These are phyloP conservation scores for Sciaenops ocellatus DNA, from an alignment of 2,797 vertebrate genomes.

Conservation along the genomic window DNA sequence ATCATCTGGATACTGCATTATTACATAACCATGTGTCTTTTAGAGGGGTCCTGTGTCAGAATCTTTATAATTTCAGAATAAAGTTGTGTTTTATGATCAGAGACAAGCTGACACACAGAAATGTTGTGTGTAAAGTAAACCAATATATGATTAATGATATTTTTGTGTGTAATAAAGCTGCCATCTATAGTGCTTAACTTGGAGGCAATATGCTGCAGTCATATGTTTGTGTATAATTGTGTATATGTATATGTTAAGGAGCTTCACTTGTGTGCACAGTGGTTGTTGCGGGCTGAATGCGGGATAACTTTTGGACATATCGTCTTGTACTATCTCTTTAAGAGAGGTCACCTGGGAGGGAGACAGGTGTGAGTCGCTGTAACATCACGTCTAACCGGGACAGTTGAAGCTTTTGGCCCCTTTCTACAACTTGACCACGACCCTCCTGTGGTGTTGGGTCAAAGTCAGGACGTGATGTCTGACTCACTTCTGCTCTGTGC, in stretches of 20 bases:
- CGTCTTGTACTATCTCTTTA: constrained; percentile 67
- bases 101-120: background rate
- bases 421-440: background rate
- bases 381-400: constrained; percentile 18
- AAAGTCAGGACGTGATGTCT: constrained; percentile 45
- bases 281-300: background rate
- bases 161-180: background rate
- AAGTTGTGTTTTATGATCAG: background rate
- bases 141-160: too few species aligned
- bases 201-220: background rate
- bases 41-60: background rate
- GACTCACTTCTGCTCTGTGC: constrained; percentile 50
- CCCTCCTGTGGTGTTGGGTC: background rate
- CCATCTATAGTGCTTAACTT: background rate
- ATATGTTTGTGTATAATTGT: background rate
- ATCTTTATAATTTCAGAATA: background rate
- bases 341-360: constrained; percentile 73
- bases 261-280: too few species aligned
- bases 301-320: background rate
- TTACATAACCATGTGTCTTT: background rate
- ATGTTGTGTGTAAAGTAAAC: background rate
- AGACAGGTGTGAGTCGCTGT: constrained; percentile 69
- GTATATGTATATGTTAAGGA: background rate
- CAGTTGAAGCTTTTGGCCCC: too few species aligned
- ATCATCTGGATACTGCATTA: background rate